phyloP scores from a whole-genome alignment of 1,140 invertebrate genomes.

The Frieseomelitta varia region DNA sequence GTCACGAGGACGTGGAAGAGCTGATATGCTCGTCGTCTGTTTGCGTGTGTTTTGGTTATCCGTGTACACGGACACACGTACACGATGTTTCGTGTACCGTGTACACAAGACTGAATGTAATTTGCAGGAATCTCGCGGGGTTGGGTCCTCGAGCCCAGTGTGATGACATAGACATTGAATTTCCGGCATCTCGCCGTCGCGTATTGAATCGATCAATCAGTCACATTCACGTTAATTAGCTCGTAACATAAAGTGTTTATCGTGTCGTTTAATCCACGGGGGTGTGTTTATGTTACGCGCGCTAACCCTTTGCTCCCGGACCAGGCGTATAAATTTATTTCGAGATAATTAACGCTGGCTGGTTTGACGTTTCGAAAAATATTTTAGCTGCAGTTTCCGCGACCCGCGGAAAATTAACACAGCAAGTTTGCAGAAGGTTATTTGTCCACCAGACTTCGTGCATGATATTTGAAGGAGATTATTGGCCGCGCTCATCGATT shows the following conservation, averaged over 20 bases:
- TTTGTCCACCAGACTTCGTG: neutral
- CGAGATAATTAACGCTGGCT: neutral
- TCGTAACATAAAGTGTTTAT: conserved; percentile 23
- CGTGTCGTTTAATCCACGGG: neutral
- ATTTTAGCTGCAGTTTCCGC: neutral
- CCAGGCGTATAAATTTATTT: neutral
- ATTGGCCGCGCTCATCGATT: neutral
- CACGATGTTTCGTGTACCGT: conserved; percentile 22
- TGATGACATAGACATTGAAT: conserved; percentile 52
- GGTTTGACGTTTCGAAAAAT: conserved; percentile 21
- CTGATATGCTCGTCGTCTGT: neutral
- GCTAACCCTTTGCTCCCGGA: neutral
- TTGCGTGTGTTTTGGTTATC: neutral
- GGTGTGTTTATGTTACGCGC: neutral
- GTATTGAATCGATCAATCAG: conserved; percentile 51
- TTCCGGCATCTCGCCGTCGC: conserved; percentile 36
- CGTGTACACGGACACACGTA: neutral
- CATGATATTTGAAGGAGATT: neutral
- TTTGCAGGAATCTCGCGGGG: conserved; percentile 31
- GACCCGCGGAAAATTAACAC: conserved; percentile 14
- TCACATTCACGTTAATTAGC: conserved; percentile 44
- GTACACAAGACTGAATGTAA: conserved; percentile 39
- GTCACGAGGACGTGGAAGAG: neutral
- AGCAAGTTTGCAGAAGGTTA: neutral
- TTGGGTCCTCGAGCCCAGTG: conserved; percentile 9